Base-by-base conservation (phyloP, 2,888 invertebrate genomes). In the Synanthedon andrenaeformis region DNA sequence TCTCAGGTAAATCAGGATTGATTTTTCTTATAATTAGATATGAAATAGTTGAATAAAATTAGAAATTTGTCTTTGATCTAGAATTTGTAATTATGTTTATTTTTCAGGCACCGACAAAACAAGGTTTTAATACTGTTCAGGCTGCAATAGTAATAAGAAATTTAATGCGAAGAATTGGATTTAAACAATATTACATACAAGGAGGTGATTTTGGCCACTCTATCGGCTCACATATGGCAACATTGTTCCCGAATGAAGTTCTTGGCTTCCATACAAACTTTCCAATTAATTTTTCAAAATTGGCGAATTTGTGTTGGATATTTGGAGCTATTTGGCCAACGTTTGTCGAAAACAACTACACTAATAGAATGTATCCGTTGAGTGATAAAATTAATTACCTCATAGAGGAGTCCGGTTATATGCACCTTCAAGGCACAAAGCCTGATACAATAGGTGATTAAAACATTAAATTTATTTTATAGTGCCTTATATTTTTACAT, bases 371-470 rank as follows among this genome's bases (percentile, higher is more conserved):
- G 69, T 91, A 89, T 62, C 91, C 91, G 0, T 52, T 90, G 6
- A 63, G 60, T 2, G 72, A 78, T 2, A 76, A 70, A 54, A 6
- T 83, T 0, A 64, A 67, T 8, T 75, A 68, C 57, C 71, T 65
- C 55, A 54, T 89, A 51, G 76, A 83, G 52, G 91, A 92, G 69
- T 71, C 67, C 41, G 92, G 92, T 0, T 92, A 92, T 62, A 61
- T 92, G 59, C 94, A 95, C 74, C 62, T 95, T 17, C 96, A 96
- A 70, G 89, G 91, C 0, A 94, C 94, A 0, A 96, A 94, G 70
- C 96, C 96, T 11, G 95, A 96, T 72, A 94, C 95, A 0, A 82
- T 94, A 53, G 95, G 94, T 93, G 69, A 75, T 80, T 59, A 57
- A 42, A 51, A 49, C 42, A 35, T 45, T 14, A 54, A 53, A 8